Conservation (phyloP, 92 coral and sea anemone species). For the Pocillopora grandis region DNA sequence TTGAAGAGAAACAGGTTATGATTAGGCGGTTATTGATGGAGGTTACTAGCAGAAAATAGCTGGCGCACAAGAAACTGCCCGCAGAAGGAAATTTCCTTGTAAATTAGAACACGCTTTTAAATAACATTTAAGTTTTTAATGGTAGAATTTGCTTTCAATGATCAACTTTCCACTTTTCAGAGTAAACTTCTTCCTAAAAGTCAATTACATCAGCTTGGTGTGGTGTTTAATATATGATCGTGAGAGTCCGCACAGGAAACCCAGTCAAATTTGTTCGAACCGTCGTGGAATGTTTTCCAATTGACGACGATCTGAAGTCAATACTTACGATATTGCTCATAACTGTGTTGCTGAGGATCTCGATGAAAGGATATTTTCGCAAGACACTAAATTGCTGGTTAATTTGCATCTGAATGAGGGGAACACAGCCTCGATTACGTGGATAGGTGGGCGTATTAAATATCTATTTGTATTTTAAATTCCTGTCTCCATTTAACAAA, state of each 20-base stretch:
- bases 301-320: no score
- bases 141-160: neutral
- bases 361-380: neutral
- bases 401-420: conserved; percentile 39
- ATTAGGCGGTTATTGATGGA: no score
- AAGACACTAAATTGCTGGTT: neutral
- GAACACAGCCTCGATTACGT: neutral
- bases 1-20: no score
- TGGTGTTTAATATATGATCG: neutral
- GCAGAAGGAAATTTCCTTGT: neutral
- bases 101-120: neutral
- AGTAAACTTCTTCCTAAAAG: neutral
- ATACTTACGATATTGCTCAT: neutral
- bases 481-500: conserved; percentile 19
- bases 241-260: neutral
- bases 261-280: neutral
- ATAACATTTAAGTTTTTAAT: neutral
- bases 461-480: conserved; percentile 3
- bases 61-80: neutral
- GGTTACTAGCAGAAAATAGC: neutral
- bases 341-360: neutral
- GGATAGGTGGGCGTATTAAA: conserved; percentile 16
- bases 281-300: no score
- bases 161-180: neutral
- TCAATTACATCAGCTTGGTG: neutral